Base-by-base conservation (phyloP, 2,113 vertebrate species). In the Otus sunia region DNA sequence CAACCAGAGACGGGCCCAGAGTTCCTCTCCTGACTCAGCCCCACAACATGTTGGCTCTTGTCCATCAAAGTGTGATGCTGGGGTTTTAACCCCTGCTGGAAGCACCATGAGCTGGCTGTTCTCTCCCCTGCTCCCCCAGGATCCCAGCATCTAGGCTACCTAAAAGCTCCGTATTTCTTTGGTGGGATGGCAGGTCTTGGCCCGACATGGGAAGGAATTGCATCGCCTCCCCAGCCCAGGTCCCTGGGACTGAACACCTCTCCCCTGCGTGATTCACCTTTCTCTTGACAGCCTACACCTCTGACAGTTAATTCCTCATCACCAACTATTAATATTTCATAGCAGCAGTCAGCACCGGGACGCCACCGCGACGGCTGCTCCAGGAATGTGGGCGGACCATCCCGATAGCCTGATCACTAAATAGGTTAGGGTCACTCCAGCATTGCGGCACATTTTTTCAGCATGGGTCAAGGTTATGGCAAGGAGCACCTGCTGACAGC, bases 241-340 rank as follows among this genome's bases (percentile, higher is more conserved):
- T 58, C 20, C 17, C 29, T 43, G 12, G 27, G 26, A 18, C 45
- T n/a, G 53, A 90, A 27, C 17, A 41, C 20, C 16, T 58, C 41
- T 93, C 50, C 30, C n/a, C 30, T 50, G 41, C 32, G 12, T 45
- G 21, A 77, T 80, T 77, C 37, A 5, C 47, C 43, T 86, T 90
- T 73, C 58, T 32, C 53, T 83, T 71, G 75, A 43, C 90, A 93
- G 45, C 75, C 67, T 79, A 80, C 63, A 92, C 75, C 79, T 83
- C 86, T 27, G 77, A 41, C 84, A 87, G 89, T 52, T 78, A 91
- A 96, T 93, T 96, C 74, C 66, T 96, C 80, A 90, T 85, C 87
- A 36, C 64, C 0, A 3, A 34, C 47, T 52, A 87, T 96, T 87
- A 96, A 95, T 96, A 95, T 94, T 96, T 95, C 49, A 96, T 68